Evolutionary conservation across 2,888 invertebrate species (phyloP).

Genomic region (Drosophila melanocephala): DNA sequence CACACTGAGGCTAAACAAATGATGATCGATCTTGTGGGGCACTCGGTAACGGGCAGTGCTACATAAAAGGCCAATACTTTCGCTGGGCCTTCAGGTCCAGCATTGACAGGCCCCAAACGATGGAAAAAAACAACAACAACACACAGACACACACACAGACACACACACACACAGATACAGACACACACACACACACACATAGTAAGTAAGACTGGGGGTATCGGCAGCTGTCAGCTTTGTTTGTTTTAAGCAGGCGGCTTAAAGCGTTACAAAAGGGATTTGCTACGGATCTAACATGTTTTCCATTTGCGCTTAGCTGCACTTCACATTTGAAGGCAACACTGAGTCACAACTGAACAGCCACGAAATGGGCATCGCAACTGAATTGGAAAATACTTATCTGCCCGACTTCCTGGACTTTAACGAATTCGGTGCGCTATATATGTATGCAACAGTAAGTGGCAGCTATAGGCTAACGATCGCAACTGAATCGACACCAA

Average conservation of each 20-base stretch:
- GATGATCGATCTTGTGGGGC: slow-evolving; percentile 78
- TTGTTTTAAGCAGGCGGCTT: slow-evolving; percentile 72
- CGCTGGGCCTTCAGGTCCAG: slow-evolving; percentile 48
- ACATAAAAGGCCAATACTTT: slow-evolving; percentile 73
- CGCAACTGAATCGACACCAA: not conserved
- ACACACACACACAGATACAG: not conserved
- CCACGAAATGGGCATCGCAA: slow-evolving; percentile 4
- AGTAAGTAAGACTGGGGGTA: slow-evolving; percentile 17
- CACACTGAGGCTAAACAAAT: slow-evolving; percentile 76
- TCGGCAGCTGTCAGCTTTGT: slow-evolving; percentile 73
- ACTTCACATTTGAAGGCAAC: slow-evolving; percentile 31
- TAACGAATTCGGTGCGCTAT: not conserved
- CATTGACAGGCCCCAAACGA: slow-evolving; percentile 41
- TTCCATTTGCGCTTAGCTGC: slow-evolving; percentile 59
- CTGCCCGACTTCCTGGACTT: not conserved
- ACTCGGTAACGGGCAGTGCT: slow-evolving; percentile 41
- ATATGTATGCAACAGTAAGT: not conserved
- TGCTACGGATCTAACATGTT: slow-evolving; percentile 76
- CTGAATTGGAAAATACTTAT: slow-evolving; percentile 4
- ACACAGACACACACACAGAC: not conserved
- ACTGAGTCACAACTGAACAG: not conserved
- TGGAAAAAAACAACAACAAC: slow-evolving; percentile 1
- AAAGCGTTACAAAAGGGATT: slow-evolving; percentile 78
- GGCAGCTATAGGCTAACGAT: not conserved
- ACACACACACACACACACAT: not conserved